Evolutionary conservation across 2,888 invertebrate genomes (phyloP), one percentile per base, ranked within the genome.

Genomic region (Mamestra brassicae): DNA sequence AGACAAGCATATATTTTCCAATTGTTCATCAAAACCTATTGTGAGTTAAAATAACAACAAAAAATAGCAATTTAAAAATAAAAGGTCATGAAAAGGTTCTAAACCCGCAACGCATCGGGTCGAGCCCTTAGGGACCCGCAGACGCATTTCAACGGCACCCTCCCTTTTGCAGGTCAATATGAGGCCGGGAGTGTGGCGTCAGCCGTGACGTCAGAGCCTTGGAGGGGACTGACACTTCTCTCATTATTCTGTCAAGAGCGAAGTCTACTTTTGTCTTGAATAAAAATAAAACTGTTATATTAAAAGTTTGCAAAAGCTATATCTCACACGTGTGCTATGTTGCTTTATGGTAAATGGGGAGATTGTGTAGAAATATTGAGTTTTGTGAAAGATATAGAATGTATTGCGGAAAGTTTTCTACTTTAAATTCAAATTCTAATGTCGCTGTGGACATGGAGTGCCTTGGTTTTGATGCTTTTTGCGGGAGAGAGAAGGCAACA

Each of bases 161-260:
- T 70, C 73, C 73, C 71, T 65, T 45, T 55, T 61, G 8, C 78
- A 83, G 80, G 87, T 87, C 87, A 87, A 85, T 76, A 76, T 78
- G 86, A 66, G 80, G 74, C 70, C 78, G 82, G 13, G 78, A 67
- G 80, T 73, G 85, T 87, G 87, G 87, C 85, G 87, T 79, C 66
- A 79, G 57, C 34, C 26, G 62, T 83, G 81, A 86, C 87, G 85
- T 83, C 85, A 81, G 50, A 36, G 68, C 70, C 69, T 65, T 45
- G 52, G 66, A 52, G 73, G 54, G 73, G 55, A 74, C 42, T 79
- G 78, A 78, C 69, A 71, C 80, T 69, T 74, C 61, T 74, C 72
- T 70, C 62, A 74, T 74, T 79, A 74, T 72, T 64, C 57, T 57
- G 71, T 52, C 68, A 65, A 76, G 58, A 80, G 62, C 42, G 47